Evolutionary conservation across 2,113 vertebrate species (phyloP).

Genomic region (Puffinus mauretanicus): DNA sequence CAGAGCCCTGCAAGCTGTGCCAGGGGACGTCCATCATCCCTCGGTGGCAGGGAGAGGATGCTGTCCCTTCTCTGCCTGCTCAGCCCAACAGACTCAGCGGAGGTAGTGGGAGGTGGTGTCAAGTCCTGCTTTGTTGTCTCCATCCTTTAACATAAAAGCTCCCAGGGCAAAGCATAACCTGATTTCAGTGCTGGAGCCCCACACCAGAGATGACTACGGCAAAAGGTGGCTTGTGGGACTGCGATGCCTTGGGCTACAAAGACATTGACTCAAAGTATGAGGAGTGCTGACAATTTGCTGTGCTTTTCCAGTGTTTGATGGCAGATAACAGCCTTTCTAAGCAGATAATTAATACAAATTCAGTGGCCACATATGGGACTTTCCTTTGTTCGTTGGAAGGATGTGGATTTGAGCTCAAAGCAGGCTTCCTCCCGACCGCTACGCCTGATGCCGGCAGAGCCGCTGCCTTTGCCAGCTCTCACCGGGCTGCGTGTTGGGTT

Average conservation of each 20-base stretch:
- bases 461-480: background rate
- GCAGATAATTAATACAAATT: background rate
- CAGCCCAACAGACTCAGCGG: rapidly evolving
- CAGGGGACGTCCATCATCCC: no score
- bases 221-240: background rate
- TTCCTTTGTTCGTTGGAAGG: background rate
- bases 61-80: background rate
- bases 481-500: rapidly evolving
- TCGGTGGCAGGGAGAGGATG: rapidly evolving
- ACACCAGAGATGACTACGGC: background rate
- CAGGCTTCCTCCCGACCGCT: rapidly evolving
- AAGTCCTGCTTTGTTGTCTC: background rate
- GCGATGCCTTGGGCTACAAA: background rate
- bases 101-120: background rate
- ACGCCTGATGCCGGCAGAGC: rapidly evolving
- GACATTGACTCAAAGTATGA: background rate
- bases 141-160: background rate
- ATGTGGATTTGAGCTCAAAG: background rate
- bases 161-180: background rate
- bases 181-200: background rate
- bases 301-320: background rate
- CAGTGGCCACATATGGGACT: background rate
- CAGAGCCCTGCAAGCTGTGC: background rate
- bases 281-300: background rate
- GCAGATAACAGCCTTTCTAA: background rate